A percentile compares a stretch with the other conserved stretches of the same genome.
Evolutionary conservation across 2,888 invertebrate genomes (phyloP).

Genomic region (Amiota mariae): DNA sequence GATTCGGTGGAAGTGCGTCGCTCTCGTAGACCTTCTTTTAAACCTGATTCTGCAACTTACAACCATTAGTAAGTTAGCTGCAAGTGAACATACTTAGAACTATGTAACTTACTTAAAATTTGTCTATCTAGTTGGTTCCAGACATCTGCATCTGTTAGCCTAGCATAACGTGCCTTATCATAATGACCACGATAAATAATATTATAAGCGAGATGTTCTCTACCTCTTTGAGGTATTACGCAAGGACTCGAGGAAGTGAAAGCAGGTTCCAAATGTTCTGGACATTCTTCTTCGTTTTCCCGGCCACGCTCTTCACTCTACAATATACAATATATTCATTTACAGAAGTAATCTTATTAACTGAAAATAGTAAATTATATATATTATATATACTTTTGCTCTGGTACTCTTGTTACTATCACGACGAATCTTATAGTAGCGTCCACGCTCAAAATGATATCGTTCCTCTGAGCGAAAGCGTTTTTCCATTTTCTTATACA

Average conservation of each 20-base stretch:
- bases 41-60: background rate
- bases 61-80: too few relatives aligned
- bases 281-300: conserved; percentile 82
- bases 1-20: conserved; percentile 83
- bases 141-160: conserved; percentile 83
- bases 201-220: conserved; percentile 70
- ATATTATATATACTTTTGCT: conserved; percentile 79
- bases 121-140: conserved; percentile 77
- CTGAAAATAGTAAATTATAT: background rate
- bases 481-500: conserved; percentile 86
- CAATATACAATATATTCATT: background rate
- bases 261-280: conserved; percentile 56
- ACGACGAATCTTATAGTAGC: conserved; percentile 80
- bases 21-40: conserved; percentile 52
- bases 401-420: conserved; percentile 81
- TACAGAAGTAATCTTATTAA: background rate
- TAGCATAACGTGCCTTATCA: conserved; percentile 82
- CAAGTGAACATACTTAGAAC: too few relatives aligned
- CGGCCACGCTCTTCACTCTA: conserved; percentile 83
- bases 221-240: conserved; percentile 75
- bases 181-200: conserved; percentile 86
- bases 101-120: conserved; percentile 64
- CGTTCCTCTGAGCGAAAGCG: conserved; percentile 87
- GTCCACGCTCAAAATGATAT: conserved; percentile 75
- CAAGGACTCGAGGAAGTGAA: conserved; percentile 77